Conservation (phyloP, 2,113 vertebrate species). For the Odocoileus hemionus region DNA sequence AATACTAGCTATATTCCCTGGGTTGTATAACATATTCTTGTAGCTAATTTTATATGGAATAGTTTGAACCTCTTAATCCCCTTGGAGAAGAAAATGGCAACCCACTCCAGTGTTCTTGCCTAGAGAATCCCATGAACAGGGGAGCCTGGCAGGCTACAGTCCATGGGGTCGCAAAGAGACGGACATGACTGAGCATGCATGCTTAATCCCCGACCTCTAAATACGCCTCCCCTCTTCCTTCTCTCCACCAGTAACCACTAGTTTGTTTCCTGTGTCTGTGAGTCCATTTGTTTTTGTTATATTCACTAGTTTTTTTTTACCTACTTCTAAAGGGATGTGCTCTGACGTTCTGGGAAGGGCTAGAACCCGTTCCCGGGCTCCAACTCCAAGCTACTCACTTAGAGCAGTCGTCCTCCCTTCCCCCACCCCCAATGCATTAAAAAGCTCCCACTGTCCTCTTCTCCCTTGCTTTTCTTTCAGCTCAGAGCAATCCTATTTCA, state of each 20-base stretch:
- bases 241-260: neutral
- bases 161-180: neutral
- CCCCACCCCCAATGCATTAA: neutral
- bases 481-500: slow-evolving; percentile 51
- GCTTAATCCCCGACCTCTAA: neutral
- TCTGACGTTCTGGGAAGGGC: slow-evolving; percentile 7
- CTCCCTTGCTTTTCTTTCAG: slow-evolving; percentile 4
- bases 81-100: neutral
- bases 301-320: neutral
- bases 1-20: neutral
- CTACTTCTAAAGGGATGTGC: neutral
- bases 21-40: neutral
- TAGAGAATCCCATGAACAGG: neutral
- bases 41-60: neutral
- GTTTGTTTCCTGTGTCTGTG: neutral
- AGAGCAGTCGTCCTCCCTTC: neutral
- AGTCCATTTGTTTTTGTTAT: neutral
- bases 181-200: neutral
- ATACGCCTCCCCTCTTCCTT: neutral
- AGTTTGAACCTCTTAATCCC: neutral
- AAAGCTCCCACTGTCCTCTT: neutral
- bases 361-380: slow-evolving; percentile 29
- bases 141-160: neutral
- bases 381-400: neutral
- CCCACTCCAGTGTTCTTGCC: neutral